Percentiles rank a stretch among this genome's conserved stretches.
Conservation (phyloP, 1,140 invertebrate species). For the Aphaenogaster rudis region DNA sequence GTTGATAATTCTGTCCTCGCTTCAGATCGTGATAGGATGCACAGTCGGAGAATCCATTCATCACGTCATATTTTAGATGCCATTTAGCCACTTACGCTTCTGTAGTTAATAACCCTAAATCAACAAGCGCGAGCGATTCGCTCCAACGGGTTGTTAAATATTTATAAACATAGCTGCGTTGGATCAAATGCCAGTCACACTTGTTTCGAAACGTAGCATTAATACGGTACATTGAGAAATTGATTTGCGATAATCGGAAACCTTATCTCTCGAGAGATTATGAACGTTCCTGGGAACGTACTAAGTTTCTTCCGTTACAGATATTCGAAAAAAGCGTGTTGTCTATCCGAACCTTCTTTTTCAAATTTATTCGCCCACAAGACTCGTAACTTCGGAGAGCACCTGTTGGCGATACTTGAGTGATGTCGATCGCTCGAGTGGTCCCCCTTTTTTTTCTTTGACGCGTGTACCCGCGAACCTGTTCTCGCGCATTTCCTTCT, state of each 20-base stretch:
- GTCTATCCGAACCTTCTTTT: not conserved
- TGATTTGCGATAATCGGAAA: slow-evolving; percentile 34
- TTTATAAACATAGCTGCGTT: slow-evolving; percentile 24
- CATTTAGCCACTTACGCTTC: slow-evolving; percentile 21
- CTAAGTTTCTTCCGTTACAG: not conserved
- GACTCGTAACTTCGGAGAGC: slow-evolving; percentile 21
- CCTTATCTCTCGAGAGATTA: not conserved
- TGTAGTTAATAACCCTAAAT: slow-evolving; percentile 21
- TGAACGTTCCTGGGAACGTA: not conserved
- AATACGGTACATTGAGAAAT: slow-evolving; percentile 41
- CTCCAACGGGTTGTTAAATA: slow-evolving; percentile 27
- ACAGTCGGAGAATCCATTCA: slow-evolving; percentile 7
- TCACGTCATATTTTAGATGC: slow-evolving; percentile 18
- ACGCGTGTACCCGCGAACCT: slow-evolving; percentile 76
- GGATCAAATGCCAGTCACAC: slow-evolving; percentile 1
- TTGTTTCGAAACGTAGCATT: slow-evolving; percentile 45
- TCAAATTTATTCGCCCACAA: slow-evolving; percentile 4
- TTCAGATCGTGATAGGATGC: slow-evolving; percentile 10
- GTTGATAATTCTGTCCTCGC: slow-evolving; percentile 25
- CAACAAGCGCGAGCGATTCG: slow-evolving; percentile 30
- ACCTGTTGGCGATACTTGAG: slow-evolving; percentile 59
- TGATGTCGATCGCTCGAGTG: slow-evolving; percentile 59
- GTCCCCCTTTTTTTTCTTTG: slow-evolving; percentile 67
- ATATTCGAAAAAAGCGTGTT: not conserved
- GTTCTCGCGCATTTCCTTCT: slow-evolving; percentile 76